Base-by-base conservation (phyloP, 2,888 invertebrate genomes). In the Thymelicus acteon region DNA sequence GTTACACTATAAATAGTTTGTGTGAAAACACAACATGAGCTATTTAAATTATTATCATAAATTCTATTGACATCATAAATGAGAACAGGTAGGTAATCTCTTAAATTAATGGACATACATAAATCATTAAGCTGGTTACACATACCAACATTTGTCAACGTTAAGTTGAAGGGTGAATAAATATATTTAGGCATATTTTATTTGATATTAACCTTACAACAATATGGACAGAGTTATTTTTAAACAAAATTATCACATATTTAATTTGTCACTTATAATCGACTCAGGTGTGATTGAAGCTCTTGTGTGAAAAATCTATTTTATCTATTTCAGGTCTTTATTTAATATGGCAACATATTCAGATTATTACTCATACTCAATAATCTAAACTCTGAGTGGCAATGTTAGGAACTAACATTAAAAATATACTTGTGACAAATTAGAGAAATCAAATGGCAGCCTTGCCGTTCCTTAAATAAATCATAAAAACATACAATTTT, bases 241-340 rank as follows among this genome's bases (percentile, higher is more conserved):
- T 73, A 75, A 79, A 78, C 72, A 74, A 79, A 79, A 75, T 74
- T 72, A 80, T 79, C 79, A 78, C 80, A 78, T 76, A 63, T 48
- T 67, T 24, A 73, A 71, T 66, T 71, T 71, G 71, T 71, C 71
- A 71, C 71, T 71, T 73, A 65, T 63, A 74, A 69, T 66, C 60
- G 60, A 71, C 66, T 71, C 71, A 71, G 71, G 71, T 71, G 54
- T 52, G 64, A 66, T 71, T 24, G 39, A 71, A 71, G 71, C 71
- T 71, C 71, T 44, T 66, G 71, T 54, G 47, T 61, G 71, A 57
- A 66, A 60, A 68, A 71, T 54, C 71, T 71, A 71, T 65, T 66
- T 62, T 62, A 65, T 60, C 54, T 70, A 64, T 70, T 52, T 60
- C 54, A 63, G 57, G 66, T 60, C 52, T 63, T 47, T 54, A 31